These are phyloP conservation scores for Drosophila hawaiiensis DNA, from an alignment of 2,888 invertebrate species.

Conservation along the genomic window DNA sequence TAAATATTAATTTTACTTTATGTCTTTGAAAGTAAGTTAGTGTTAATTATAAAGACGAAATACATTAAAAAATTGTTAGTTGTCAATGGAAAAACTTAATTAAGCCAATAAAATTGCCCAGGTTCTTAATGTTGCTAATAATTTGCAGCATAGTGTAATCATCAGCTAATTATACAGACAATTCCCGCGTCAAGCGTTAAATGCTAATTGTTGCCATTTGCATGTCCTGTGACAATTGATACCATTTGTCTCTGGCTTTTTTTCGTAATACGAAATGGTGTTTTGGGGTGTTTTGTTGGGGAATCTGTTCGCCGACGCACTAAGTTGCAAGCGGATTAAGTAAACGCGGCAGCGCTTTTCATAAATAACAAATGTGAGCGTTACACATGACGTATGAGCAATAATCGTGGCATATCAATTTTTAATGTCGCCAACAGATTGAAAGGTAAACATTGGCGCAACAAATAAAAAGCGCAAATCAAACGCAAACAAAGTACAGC, in stretches of 20 bases:
- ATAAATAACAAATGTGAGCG: slow-evolving; percentile 69
- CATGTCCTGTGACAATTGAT: slow-evolving; percentile 15
- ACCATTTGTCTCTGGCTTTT: not conserved
- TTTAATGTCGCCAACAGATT: slow-evolving; percentile 61
- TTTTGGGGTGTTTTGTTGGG: not conserved
- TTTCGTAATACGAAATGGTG: not conserved
- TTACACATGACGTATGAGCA: slow-evolving; percentile 59
- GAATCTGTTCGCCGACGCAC: not conserved
- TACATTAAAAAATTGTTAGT: not conserved
- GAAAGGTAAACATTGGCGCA: slow-evolving; percentile 35
- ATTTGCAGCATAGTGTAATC: slow-evolving; percentile 21
- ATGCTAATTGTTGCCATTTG: slow-evolving; percentile 34
- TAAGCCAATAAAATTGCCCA: not conserved
- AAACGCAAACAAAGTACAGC: slow-evolving; percentile 57
- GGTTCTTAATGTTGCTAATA: too few relatives aligned
- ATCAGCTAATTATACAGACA: slow-evolving; percentile 24
- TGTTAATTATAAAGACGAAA: not conserved
- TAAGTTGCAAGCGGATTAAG: slow-evolving; percentile 27
- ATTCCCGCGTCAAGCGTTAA: slow-evolving; percentile 27
- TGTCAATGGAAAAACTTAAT: not conserved
- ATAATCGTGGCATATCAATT: slow-evolving; percentile 63
- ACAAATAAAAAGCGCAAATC: slow-evolving; percentile 60
- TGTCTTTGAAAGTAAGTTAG: not conserved
- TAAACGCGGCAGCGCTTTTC: slow-evolving; percentile 21
- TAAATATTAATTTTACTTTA: not conserved